Conservation (phyloP, 2,113 vertebrate genomes). For the Nibea coibor region DNA sequence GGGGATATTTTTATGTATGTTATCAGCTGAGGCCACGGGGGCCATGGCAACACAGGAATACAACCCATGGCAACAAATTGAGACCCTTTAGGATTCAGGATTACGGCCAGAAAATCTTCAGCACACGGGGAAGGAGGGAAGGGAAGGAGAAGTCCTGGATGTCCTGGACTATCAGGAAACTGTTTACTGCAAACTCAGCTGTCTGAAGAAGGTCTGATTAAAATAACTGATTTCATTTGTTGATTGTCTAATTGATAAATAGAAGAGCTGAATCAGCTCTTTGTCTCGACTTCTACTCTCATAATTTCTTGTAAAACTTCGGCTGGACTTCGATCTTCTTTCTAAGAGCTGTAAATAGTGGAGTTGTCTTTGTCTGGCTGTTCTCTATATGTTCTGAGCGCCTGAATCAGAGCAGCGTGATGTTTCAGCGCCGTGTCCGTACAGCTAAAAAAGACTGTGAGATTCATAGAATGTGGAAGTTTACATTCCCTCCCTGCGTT, state of each 20-base stretch:
- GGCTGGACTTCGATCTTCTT: not conserved
- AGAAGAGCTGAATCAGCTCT: too few species aligned
- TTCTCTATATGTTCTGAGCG: not conserved
- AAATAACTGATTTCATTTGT: too few species aligned
- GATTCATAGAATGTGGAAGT: slow-evolving; percentile 9
- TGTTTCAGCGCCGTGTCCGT: not conserved
- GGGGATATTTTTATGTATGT: slow-evolving; percentile 25
- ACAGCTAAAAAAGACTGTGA: not conserved
- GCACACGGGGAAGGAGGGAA: not conserved
- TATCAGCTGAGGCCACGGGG: slow-evolving; percentile 22
- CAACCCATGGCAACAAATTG: not conserved
- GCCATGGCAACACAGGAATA: slow-evolving; percentile 7
- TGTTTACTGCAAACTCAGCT: too few species aligned
- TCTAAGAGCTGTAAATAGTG: not conserved
- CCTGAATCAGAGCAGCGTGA: slow-evolving; percentile 3
- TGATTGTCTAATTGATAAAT: too few species aligned
- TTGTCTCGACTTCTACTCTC: too few species aligned
- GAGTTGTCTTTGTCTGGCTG: not conserved
- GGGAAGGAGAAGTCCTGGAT: not conserved
- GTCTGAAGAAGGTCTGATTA: too few species aligned
- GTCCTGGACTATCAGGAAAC: too few species aligned
- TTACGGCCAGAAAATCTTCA: not conserved
- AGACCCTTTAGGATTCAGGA: not conserved
- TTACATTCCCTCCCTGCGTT: slow-evolving; percentile 14
- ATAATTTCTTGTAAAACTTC: not conserved